phyloP scores from a whole-genome alignment of 1,140 invertebrate species.

The Chironomus striatipennis region DNA sequence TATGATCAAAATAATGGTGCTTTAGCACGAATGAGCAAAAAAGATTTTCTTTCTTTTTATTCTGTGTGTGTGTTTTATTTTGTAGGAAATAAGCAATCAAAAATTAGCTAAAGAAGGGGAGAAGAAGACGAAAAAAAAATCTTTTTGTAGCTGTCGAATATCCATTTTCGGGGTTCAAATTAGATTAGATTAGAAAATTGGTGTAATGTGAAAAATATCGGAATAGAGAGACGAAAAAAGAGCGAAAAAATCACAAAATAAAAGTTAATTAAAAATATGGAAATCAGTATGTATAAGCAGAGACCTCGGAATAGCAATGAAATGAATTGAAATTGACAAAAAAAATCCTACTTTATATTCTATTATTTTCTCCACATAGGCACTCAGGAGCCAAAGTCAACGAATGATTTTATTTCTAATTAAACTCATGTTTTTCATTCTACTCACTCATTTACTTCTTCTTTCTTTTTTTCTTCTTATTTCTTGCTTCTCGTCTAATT shows the following conservation, averaged over 20 bases:
- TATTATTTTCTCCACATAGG: background rate
- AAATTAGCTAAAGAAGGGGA: background rate
- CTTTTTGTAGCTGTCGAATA: background rate
- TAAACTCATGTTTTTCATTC: conserved; percentile 16
- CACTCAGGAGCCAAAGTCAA: background rate
- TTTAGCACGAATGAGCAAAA: background rate
- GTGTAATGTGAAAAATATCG: background rate
- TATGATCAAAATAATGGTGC: conserved; percentile 3
- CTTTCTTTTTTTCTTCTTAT: background rate
- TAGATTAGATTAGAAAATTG: conserved; percentile 14
- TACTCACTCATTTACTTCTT: background rate
- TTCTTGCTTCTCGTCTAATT: background rate
- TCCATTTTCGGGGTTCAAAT: background rate
- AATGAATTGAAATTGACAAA: background rate
- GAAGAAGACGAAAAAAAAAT: background rate
- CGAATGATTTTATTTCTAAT: conserved; percentile 15
- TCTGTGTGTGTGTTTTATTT: background rate
- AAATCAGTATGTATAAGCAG: background rate
- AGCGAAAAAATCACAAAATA: background rate
- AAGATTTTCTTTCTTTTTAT: background rate
- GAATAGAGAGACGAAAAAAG: background rate
- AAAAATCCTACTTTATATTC: background rate
- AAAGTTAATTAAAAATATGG: conserved; percentile 23
- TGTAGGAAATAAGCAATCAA: background rate
- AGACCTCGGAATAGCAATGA: background rate